Base-by-base conservation (phyloP, 2,113 vertebrate genomes). In the Rynchops niger region DNA sequence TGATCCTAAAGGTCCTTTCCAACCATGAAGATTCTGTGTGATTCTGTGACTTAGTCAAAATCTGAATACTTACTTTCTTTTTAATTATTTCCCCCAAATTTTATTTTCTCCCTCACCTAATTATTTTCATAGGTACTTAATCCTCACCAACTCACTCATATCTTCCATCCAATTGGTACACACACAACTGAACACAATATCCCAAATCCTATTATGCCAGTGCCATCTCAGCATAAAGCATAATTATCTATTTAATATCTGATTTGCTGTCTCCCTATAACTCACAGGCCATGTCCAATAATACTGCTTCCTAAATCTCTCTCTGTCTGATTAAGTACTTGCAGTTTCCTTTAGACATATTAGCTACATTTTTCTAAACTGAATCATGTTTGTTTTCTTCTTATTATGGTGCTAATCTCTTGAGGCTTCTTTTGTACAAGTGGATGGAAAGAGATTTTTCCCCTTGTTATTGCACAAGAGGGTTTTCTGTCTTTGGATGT, bases 331-430 rank as follows among this genome's bases (percentile, higher is more conserved):
- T 89, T 38, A 79, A 94, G 87, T 63, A 70, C 40, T 96, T 72
- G 82, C 70, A 91, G 47, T 93, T 97, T 97, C 67, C 93, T 88
- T 92, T 88, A 93, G 66, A 93, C 59, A 25, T 58, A 86, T 77
- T 93, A 96, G 55, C 85, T 78, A 91, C 95, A 95, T 96, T 97
- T 94, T 95, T 96, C 93, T 95, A 62, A 70, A 66, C 71, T 94
- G 95, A 96, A 86, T 97, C 92, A 96, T 92, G 53, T 92, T 96
- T 96, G 82, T 96, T 96, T 96, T 96, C 88, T 92, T 95, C 90
- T 90, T 96, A 77, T 96, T 93, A 96, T 80, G 71, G 88, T 42
- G 66, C 76, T 49, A 74, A 86, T 95, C 95, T 97, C 96, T 86
- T 42, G 82, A 88, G 93, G 67, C 67, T 94, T 90, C 92, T 86